Base-by-base conservation (phyloP, 1,140 invertebrate species). In the Phthorimaea operculella region DNA sequence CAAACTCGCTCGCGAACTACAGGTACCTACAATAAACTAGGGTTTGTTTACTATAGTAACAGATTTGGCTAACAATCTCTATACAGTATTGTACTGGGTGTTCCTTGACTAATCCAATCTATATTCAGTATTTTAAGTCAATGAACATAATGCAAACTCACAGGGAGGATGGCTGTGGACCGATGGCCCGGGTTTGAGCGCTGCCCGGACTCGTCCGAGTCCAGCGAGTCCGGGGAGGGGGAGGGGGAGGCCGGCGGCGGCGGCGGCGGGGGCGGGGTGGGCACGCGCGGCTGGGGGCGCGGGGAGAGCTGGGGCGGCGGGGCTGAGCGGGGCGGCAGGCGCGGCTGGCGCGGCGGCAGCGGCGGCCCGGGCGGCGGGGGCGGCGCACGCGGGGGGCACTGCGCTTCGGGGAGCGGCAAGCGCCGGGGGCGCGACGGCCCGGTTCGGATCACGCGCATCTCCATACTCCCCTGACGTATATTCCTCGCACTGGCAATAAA, bases 141-240 rank as follows among this genome's bases (percentile, higher is more conserved):
- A 28, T 28, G 21, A 6, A 28, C 2, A 28, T 28, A 28, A 28
- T 28, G 21, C 21, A 28, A 36, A 60, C 60, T 48, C 11, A 82
- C 79, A 73, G n/a, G 76, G 74, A 7, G 75, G 79, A 48, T 79
- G 79, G 15, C 80, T 74, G 16, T 77, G 79, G 14, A 79, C 52
- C 15, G 71, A 70, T 0, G 75, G 67, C 0, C 72, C 75, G 28
- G 76, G 63, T 0, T 71, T 48, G 16, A 82, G 63, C 4, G 75
- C 72, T 0, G 76, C 76, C 4, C 74, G 65, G 42, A 82, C 79
- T 4, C 61, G 45, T 53, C 59, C n/a, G 36, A 39, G 33, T 15
- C 21, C 21, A 11, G 16, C 14, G 33, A 51, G 39, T 50, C 52
- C 59, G 17, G 50, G 21, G 15, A 28, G 50, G 21, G 15, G 52